Base-by-base conservation (phyloP, 2,888 invertebrate genomes). In the Sesamia inferens region DNA sequence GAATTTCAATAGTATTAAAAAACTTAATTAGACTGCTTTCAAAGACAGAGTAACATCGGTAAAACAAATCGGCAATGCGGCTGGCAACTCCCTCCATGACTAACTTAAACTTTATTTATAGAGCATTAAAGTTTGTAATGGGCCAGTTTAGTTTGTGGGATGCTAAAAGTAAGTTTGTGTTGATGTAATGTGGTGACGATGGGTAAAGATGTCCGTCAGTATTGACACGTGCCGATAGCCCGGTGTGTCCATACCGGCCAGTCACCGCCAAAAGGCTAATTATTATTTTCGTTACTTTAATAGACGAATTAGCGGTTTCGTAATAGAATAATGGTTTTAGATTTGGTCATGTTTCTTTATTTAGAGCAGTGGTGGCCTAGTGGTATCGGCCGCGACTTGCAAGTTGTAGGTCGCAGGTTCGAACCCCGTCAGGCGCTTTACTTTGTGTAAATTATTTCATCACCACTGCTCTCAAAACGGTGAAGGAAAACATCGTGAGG, bases 11-110 rank as follows among this genome's bases (percentile, higher is more conserved):
- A 92, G 91, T 92, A 89, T 91, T 90, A 95, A 94, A 86, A 95
- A 95, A 95, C 94, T 92, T 94, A 95, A 95, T 95, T 95, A 95
- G 95, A 91, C 94, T 92, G 93, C 95, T 95, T 93, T 96, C 92
- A 93, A 94, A 94, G 94, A 93, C 92, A 92, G 90, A 91, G 90
- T 88, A 91, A 91, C 89, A 89, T 91, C 88, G 44, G 86, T 88
- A 86, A 86, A 88, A 87, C 88, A 90, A 88, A 69, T 83, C 77
- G 24, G 68, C 66, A 22, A 66, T 81, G 69, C 79, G 73, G 76
- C 63, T 72, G 74, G 71, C 61, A 82, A 75, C 63, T 59, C 74
- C 16, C 71, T n/a, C 62, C 58, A 66, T 70, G 76, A 65, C 59
- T 42, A 71, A 71, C 55, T 5, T 79, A 69, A 78, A 76, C 85